Base-by-base conservation (phyloP, 2,888 invertebrate genomes). In the Chalcis sispes region DNA sequence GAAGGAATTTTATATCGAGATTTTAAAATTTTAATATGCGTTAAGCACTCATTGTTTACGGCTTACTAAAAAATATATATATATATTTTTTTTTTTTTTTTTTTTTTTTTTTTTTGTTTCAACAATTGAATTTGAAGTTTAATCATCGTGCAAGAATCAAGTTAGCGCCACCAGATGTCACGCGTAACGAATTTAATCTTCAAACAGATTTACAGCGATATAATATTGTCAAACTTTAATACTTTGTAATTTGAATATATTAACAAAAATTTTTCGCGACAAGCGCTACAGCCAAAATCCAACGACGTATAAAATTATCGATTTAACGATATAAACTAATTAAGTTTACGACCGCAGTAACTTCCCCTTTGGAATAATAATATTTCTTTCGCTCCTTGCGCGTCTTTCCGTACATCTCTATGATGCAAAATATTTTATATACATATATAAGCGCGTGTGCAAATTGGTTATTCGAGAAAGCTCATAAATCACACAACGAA, bases 311-410 rank as follows among this genome's bases (percentile, higher is more conserved):
- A 72, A 73, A 67, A 73, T 59, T 25, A 61, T 59, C 66, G 61
- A 66, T 73, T 67, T 54, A 61, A 67, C 52, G 66, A 73, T 54
- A 61, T 73, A 67, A 66, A 73, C 67, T 74, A 69, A 74, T 69
- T 67, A 61, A 50, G 67, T 67, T 74, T 67, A 74, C 67, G 73
- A 54, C 23, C 8, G 48, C 27, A 25, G 65, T 40, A 65, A 58
- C 29, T 72, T 48, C 32, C 23, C 13, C 18, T 1, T n/a, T 40
- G 42, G 50, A 48, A 4, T 50, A 23, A 10, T n/a, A 7, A 15
- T n/a, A 7, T 8, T 1, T 7, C 13, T 58, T 5, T 20, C 50
- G 3, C 52, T 13, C 52, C 13, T 52, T 25, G 13, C 25, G 52
- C 18, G 4, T 1, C 13, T 46, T 46, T 15, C 46, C 2, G 15